These are phyloP conservation scores for Zeugodacus cucurbitae DNA, from an alignment of 1,140 invertebrate genomes.

Conservation along the genomic window DNA sequence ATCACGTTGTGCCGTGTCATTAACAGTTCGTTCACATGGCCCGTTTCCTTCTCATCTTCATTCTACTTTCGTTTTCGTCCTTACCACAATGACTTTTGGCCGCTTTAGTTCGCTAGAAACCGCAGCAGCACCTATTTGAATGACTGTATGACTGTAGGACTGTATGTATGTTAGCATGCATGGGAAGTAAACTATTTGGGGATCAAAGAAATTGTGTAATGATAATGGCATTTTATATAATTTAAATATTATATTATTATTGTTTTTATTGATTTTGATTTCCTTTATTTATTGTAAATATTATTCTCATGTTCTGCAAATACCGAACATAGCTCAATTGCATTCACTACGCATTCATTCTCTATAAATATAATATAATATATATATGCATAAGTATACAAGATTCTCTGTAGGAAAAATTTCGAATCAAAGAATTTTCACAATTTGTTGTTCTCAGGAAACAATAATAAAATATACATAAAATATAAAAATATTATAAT, in stretches of 20 bases:
- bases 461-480: too few species aligned
- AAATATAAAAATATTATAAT: too few species aligned
- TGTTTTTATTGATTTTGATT: too few species aligned
- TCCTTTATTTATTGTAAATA: too few species aligned
- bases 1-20: conserved; percentile 40
- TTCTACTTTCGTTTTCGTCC: conserved; percentile 4
- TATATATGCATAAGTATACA: not conserved
- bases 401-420: not conserved
- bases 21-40: conserved; percentile 39
- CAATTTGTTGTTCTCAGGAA: too few species aligned
- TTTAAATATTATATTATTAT: too few species aligned
- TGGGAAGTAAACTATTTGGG: not conserved
- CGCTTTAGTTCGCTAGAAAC: not conserved
- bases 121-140: not conserved
- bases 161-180: not conserved
- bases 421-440: too few species aligned
- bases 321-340: not conserved
- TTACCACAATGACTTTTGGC: not conserved
- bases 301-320: not conserved
- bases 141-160: not conserved
- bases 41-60: conserved; percentile 30
- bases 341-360: not conserved
- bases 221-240: too few species aligned
- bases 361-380: not conserved
- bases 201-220: not conserved